Conservation (phyloP, 92 coral and sea anemone species). For the Heliopora coerulea region DNA sequence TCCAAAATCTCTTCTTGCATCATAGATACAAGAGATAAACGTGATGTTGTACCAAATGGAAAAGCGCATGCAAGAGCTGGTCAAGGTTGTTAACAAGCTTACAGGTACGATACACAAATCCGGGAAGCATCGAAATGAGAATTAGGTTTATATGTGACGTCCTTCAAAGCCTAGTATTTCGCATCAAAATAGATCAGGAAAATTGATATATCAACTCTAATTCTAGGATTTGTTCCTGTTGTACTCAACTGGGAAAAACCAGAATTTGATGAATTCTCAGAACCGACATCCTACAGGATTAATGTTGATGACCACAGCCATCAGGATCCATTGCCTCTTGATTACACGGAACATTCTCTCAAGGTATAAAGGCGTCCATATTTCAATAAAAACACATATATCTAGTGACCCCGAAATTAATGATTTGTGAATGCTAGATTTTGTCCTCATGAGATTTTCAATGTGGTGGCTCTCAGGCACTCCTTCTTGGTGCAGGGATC, state of each 20-base stretch:
- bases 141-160: no score
- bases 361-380: not conserved
- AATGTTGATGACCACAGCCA: conserved; percentile 22
- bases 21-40: conserved; percentile 28
- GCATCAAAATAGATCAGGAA: not conserved
- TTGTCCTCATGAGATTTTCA: no score
- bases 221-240: conserved; percentile 33
- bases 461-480: no score
- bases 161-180: not conserved
- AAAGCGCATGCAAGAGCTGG: conserved; percentile 18
- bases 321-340: conserved; percentile 15
- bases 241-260: conserved; percentile 22
- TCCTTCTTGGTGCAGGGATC: no score
- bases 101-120: not conserved
- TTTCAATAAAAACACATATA: no score
- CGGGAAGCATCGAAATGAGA: not conserved
- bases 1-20: not conserved
- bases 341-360: conserved; percentile 17
- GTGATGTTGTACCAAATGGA: conserved; percentile 29
- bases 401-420: no score
- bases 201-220: not conserved
- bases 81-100: conserved; percentile 17
- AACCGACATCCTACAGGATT: conserved; percentile 16
- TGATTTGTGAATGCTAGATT: no score
- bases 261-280: conserved; percentile 37